Evolutionary conservation across 1,140 invertebrate species (phyloP).

Genomic region (Zaprionus ghesquierei): DNA sequence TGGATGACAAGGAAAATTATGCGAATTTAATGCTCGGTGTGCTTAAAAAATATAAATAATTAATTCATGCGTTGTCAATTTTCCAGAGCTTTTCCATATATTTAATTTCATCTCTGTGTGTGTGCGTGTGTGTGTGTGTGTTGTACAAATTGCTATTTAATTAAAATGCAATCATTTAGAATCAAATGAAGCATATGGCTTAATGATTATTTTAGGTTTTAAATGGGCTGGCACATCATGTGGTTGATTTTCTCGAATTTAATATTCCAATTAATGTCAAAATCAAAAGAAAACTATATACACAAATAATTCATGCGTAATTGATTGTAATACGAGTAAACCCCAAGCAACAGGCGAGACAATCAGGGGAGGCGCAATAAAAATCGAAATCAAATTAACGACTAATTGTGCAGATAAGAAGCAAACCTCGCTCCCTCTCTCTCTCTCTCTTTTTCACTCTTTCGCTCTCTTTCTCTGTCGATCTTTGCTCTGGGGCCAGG

Average conservation of each 20-base stretch:
- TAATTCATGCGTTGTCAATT: constrained; percentile 48
- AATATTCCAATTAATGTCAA: not conserved
- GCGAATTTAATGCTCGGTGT: constrained; percentile 30
- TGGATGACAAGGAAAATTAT: constrained; percentile 28
- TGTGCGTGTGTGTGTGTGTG: constrained; percentile 2
- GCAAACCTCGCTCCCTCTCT: not conserved
- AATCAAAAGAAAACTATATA: not conserved
- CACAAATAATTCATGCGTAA: not conserved
- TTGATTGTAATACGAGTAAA: not conserved
- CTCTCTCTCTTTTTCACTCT: not conserved
- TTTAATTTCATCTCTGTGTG: constrained; percentile 5
- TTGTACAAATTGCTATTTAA: constrained; percentile 53
- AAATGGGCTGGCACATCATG: not conserved
- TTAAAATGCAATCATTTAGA: constrained; percentile 60
- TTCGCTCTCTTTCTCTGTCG: not conserved
- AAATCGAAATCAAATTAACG: not conserved
- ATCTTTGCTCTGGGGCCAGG: constrained; percentile 15
- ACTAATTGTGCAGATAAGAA: not conserved
- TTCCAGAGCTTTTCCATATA: constrained; percentile 19
- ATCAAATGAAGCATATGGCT: constrained; percentile 30
- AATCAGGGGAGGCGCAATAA: not conserved
- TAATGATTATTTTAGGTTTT: constrained; percentile 29
- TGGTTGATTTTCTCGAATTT: not conserved
- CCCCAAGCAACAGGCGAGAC: not conserved
- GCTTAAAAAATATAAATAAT: constrained; percentile 48